Percentiles rank a stretch among this genome's conserved stretches.
These are phyloP conservation scores for Aplysina aerophoba DNA, from an alignment of 37 sponge, comb jelly and placozoan species.

Conservation along the genomic window DNA sequence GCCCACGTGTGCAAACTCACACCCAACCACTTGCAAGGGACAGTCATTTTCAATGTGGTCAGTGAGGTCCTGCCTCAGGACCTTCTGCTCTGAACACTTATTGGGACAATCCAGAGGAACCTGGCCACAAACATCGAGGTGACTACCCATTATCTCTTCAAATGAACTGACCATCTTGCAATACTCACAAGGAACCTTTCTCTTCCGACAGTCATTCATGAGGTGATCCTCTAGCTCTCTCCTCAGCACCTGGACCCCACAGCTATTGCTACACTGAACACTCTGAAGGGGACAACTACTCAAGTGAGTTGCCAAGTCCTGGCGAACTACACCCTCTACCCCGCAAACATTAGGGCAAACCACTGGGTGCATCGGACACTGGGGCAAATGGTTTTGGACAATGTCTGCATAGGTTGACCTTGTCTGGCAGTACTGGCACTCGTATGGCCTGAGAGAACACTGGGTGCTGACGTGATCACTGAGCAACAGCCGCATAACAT, in stretches of 20 bases:
- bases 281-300: background rate
- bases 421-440: too few species aligned
- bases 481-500: too few species aligned
- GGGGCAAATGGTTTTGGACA: too few species aligned
- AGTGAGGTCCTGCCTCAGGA: background rate
- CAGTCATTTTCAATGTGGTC: background rate
- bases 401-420: too few species aligned
- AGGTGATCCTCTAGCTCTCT: background rate
- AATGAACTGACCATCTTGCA: background rate
- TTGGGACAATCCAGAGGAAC: slow-evolving; percentile 19
- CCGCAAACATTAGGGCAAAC: background rate
- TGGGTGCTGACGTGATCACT: too few species aligned
- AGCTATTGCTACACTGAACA: background rate
- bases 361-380: background rate
- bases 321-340: background rate
- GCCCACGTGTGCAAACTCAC: background rate
- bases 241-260: background rate
- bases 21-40: slow-evolving; percentile 8
- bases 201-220: background rate
- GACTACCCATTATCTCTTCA: background rate
- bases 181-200: slow-evolving; percentile 6
- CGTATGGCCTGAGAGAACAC: too few species aligned
- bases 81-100: background rate
- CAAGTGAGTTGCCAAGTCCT: background rate
- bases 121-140: background rate